Evolutionary conservation across 2,888 invertebrate species (phyloP), one percentile per base, ranked within the genome.

Genomic region (Hemithea aestivaria): DNA sequence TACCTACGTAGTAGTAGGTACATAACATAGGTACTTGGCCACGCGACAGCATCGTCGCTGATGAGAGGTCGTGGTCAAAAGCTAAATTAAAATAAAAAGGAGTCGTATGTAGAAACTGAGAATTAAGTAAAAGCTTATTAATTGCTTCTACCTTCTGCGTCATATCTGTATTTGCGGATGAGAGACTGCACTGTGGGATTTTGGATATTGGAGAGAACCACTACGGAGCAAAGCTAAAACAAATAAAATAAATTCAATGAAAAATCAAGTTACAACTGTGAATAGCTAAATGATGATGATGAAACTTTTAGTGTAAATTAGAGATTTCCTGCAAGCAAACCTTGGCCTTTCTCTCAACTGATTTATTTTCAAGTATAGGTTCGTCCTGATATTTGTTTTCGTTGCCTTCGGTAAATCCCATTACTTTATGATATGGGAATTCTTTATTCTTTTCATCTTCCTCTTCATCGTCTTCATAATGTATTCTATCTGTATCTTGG

Each of bases 161-260:
- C 72, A 45, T 84, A 87, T 72, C 78, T 69, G 41, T 87, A 85
- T 57, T 73, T 84, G 45, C 85, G 73, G 42, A 85, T 48, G 12
- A 85, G 56, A 7, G 84, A 74, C 53, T 82, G 81, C 67, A 75
- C 71, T 30, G 48, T 67, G 7, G 82, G 69, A 38, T 70, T 76
- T 56, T 80, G 81, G 30, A 67, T 56, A 43, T 75, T 81, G 12
- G 85, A 84, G 27, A 83, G 53, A 16, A 84, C 72, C 30, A 85
- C 66, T 30, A 85, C 62, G 5, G 81, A 67, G 53, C 85, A 85
- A 8, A 74, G 74, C 85, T 84, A 74, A 40, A 66, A 16, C 16
- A 65, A 51, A 6, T 29, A 27, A 30, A 42, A 40, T 16, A 45
- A 5, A 23, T 25, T 27, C 8, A 25, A n/a, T n/a, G 10, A 2